phyloP scores from a whole-genome alignment of 2,113 vertebrate species.

The Sylvietta virens region DNA sequence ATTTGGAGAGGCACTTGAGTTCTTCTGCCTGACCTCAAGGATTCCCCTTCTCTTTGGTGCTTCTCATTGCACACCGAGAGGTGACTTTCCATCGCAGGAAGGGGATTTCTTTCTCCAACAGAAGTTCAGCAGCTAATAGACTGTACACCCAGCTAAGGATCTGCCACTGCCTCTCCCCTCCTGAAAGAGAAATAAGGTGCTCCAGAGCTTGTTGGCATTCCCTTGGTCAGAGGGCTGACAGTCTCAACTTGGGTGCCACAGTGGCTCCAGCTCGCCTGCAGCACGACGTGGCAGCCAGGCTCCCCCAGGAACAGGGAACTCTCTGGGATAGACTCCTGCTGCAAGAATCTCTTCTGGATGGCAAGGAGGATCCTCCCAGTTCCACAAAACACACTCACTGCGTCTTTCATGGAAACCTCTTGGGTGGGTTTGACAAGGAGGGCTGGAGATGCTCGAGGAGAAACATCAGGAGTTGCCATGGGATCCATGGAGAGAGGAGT shows the following conservation, averaged over 20 bases:
- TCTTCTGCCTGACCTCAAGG: not conserved
- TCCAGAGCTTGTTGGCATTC: not conserved
- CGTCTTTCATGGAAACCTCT: not conserved
- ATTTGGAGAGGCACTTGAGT: not conserved
- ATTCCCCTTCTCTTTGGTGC: not conserved
- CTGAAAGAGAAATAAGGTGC: not conserved
- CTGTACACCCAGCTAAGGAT: too few relatives aligned
- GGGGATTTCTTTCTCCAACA: not conserved
- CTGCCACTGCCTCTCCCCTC: not conserved
- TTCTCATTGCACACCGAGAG: not conserved
- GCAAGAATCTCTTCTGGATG: constrained; percentile 74
- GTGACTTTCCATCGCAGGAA: not conserved
- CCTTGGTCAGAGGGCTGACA: constrained; percentile 55
- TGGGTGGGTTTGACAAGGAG: not conserved
- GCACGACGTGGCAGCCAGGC: constrained; percentile 71
- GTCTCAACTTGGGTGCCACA: constrained; percentile 73
- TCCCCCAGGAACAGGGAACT: constrained; percentile 78
- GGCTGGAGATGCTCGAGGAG: not conserved
- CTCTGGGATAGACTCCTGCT: constrained; percentile 66
- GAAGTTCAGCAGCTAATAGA: not conserved
- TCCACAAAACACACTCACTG: constrained; percentile 73
- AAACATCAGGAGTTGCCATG: not conserved
- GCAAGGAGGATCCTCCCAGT: constrained; percentile 67
- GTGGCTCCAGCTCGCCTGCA: constrained; percentile 75
- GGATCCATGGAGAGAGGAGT: not conserved